Evolutionary conservation across 2,797 vertebrate genomes (phyloP), one percentile per base, ranked within the genome.

Genomic region (Chloroceryle amazona): DNA sequence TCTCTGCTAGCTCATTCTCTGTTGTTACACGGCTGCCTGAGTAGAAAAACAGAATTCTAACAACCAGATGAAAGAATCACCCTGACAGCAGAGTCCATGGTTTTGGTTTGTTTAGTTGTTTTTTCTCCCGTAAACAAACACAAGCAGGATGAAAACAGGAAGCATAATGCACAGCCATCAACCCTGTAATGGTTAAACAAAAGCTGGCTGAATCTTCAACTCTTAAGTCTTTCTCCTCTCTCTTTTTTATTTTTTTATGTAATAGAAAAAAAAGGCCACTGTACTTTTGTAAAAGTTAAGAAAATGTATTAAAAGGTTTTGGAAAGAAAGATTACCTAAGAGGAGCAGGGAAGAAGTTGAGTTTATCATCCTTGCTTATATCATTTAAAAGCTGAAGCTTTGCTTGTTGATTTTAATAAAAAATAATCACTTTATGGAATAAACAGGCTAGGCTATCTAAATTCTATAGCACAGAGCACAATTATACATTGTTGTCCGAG

Each of bases 11-110:
- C 83, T 90, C 86, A 79, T 88, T 86, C 79, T 31, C 83, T 70
- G 55, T 19, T 44, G 12, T 66, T 47, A 46, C 11, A 4, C 28
- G 35, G 21, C 63, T 35, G 71, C 52, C 20, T 0, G 26, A 79
- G 67, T 1, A 80, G 60, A 52, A 68, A 23, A 79, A 39, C 35
- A 72, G 13, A 79, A 89, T 70, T 55, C 35, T 67, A 73, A 92
- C 44, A 85, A 39, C 42, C 6, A 90, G 84, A 86, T 93, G 81
- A 96, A 94, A 93, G 90, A 86, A 80, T 44, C 49, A 57, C 21
- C n/a, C 76, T 79, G 84, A 90, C 89, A 96, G 60, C 76, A 41
- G 21, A 73, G 46, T 6, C 41, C 0, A 4, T 31, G 55, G 33
- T 41, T 54, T 54, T 54, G 29, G 52, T 54, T 54, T 19, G 28